phyloP scores from a whole-genome alignment of 2,888 invertebrate genomes.

The Alentia gelatinosa region DNA sequence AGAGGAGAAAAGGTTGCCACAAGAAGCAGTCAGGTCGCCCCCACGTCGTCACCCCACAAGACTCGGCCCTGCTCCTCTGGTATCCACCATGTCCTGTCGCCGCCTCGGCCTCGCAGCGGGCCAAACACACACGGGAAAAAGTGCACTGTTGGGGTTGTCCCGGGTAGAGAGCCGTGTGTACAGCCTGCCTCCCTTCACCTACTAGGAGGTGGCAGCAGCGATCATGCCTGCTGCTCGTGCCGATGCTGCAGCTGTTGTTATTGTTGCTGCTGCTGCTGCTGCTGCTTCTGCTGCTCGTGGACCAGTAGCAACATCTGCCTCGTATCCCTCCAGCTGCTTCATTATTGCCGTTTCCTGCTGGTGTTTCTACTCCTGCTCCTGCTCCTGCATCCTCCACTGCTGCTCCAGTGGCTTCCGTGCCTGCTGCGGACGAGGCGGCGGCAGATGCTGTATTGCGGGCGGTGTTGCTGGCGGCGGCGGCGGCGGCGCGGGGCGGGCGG shows the following conservation, averaged over 20 bases:
- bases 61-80: not conserved
- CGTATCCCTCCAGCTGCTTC: not conserved
- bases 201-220: not conserved
- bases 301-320: not conserved
- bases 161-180: not conserved
- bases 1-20: not conserved
- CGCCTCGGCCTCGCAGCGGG: not conserved
- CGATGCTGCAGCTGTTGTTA: not conserved
- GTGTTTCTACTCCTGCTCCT: not conserved
- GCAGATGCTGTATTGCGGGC: not conserved
- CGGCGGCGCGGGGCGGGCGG: not conserved
- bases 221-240: not conserved
- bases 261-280: no score
- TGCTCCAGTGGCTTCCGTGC: not conserved
- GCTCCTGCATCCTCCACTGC: constrained; percentile 6
- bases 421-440: not conserved
- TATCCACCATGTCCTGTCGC: not conserved
- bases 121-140: not conserved
- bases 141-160: not conserved
- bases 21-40: not conserved
- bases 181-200: not conserved
- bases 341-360: not conserved
- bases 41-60: not conserved
- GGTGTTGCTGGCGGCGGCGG: not conserved
- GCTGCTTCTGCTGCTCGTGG: not conserved